These are phyloP conservation scores for Gasterosteus aculeatus DNA, from an alignment of 2,113 vertebrate species.

Conservation along the genomic window DNA sequence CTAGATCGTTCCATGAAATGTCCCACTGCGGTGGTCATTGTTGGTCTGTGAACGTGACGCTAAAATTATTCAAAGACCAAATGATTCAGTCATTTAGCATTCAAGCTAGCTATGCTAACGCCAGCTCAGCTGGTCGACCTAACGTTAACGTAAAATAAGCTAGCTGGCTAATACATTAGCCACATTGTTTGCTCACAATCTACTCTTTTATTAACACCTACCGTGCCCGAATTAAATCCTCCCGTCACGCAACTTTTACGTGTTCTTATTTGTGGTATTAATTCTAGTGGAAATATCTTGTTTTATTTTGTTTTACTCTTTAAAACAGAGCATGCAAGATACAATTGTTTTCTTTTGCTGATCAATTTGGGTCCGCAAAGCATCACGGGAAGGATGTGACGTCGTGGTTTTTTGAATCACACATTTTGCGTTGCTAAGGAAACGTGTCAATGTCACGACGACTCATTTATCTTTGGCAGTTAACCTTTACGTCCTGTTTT, in stretches of 20 bases:
- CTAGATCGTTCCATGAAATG: neutral
- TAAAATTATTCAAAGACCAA: neutral
- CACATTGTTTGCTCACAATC: slow-evolving; percentile 59
- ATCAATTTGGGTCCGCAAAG: slow-evolving; percentile 65
- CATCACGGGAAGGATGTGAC: slow-evolving; percentile 83
- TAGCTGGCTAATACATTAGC: slow-evolving; percentile 67
- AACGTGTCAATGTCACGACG: slow-evolving; percentile 46
- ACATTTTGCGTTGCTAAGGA: slow-evolving; percentile 76
- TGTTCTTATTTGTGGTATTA: accelerated
- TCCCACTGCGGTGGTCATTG: neutral
- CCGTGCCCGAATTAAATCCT: slow-evolving; percentile 20
- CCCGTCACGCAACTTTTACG: neutral
- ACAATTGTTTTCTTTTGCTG: slow-evolving; percentile 63
- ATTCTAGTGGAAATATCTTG: neutral
- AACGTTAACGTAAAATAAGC: slow-evolving; percentile 14
- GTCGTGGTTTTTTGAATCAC: slow-evolving; percentile 85
- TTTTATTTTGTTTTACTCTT: slow-evolving; percentile 7
- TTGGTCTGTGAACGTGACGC: neutral
- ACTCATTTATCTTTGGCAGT: neutral
- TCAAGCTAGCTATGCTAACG: slow-evolving; percentile 40
- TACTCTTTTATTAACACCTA: slow-evolving; percentile 31
- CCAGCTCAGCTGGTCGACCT: slow-evolving; percentile 27
- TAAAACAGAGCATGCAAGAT: slow-evolving; percentile 23
- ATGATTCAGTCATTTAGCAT: neutral
- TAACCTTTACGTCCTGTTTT: neutral